Evolutionary conservation across 2,888 invertebrate genomes (phyloP).

Genomic region (Plebejus anna): DNA sequence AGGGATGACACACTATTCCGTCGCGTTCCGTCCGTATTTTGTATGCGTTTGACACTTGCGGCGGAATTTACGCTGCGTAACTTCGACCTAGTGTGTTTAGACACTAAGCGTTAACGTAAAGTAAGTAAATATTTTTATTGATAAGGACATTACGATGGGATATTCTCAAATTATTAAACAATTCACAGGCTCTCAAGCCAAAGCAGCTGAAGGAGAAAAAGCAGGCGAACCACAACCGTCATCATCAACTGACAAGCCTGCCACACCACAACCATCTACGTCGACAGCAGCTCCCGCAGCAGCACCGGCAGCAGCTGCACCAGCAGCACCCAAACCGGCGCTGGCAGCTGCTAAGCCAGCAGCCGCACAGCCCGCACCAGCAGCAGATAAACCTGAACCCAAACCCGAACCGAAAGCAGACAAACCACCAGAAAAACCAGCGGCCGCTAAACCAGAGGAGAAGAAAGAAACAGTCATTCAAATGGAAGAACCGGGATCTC

Average conservation of each 20-base stretch:
- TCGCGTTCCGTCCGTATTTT: no score
- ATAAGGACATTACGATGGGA: no score
- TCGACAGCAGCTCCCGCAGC: neutral
- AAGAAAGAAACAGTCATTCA: slow-evolving; percentile 59
- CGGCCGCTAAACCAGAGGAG: slow-evolving; percentile 49
- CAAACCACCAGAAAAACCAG: slow-evolving; percentile 42
- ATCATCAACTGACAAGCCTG: slow-evolving; percentile 13
- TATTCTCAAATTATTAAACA: neutral
- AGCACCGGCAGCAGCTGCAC: no score
- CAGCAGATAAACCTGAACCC: slow-evolving; percentile 47
- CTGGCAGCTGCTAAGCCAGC: slow-evolving; percentile 42
- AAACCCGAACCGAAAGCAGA: slow-evolving; percentile 44
- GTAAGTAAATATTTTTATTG: no score
- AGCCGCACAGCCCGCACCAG: slow-evolving; percentile 55
- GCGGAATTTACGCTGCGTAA: no score
- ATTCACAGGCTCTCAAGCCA: neutral
- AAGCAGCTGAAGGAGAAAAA: slow-evolving; percentile 16
- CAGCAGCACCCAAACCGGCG: slow-evolving; percentile 3
- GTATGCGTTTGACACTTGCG: no score
- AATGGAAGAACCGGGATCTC: slow-evolving; percentile 59
- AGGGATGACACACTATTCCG: no score
- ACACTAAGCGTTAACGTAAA: no score
- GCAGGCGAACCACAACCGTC: slow-evolving; percentile 31
- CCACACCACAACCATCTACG: slow-evolving; percentile 30
- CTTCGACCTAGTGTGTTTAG: no score